Evolutionary conservation across 1,140 invertebrate genomes (phyloP).

Genomic region (Aphelenchoides fujianensis): DNA sequence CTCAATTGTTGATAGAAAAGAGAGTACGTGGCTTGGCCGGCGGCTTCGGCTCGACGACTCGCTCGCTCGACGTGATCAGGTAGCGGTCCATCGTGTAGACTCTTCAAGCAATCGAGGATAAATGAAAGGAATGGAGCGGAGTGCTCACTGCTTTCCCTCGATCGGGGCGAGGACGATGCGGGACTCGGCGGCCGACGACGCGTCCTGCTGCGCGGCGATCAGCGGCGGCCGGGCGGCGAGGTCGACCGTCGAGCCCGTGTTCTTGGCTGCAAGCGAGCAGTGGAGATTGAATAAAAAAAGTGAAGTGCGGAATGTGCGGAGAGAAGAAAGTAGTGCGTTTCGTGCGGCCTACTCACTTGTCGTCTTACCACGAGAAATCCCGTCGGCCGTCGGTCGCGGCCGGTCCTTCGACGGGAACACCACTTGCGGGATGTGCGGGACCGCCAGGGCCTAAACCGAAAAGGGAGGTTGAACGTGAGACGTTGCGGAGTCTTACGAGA

Average conservation of each 20-base stretch:
- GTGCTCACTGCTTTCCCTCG: constrained; percentile 4
- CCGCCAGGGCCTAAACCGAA: too few species aligned
- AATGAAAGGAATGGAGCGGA: background rate
- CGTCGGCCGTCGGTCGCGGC: background rate
- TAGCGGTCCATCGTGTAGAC: constrained; percentile 12
- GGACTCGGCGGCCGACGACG: background rate
- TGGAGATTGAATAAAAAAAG: background rate
- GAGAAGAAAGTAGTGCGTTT: too few species aligned
- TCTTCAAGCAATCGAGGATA: background rate
- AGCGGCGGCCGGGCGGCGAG: background rate
- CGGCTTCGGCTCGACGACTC: background rate
- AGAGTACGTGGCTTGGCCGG: background rate
- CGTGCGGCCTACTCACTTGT: constrained; percentile 5
- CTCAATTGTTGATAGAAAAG: background rate
- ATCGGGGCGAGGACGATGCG: constrained; percentile 13
- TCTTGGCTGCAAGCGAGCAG: background rate
- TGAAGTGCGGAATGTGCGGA: background rate
- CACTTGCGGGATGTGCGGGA: constrained; percentile 11
- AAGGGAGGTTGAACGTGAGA: too few species aligned
- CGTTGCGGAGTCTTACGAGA: too few species aligned
- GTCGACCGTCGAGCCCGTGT: background rate
- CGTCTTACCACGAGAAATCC: constrained; percentile 6
- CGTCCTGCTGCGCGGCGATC: background rate
- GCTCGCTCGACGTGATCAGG: background rate
- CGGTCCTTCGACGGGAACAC: constrained; percentile 7